Conservation (phyloP, 2,888 invertebrate genomes). For the Rhyacophila evoluta region DNA sequence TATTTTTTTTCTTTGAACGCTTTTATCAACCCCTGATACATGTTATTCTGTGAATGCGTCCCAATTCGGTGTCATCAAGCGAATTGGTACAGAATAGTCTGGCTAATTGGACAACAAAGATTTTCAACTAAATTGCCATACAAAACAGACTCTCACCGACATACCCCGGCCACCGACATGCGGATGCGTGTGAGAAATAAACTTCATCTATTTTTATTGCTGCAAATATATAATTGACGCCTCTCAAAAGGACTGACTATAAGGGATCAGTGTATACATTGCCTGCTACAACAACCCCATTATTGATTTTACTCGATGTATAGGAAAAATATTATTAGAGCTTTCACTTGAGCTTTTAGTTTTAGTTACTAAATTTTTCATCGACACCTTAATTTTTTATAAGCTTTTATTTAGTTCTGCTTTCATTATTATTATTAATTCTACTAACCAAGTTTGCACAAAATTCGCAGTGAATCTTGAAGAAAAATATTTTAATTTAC, state of each 20-base stretch:
- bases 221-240: constrained; percentile 49
- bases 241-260: constrained; percentile 32
- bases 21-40: constrained; percentile 30
- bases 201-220: constrained; percentile 43
- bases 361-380: no score
- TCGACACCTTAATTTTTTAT: no score
- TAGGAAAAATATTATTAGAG: no score
- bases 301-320: no score
- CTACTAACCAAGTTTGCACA: no score
- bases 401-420: no score
- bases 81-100: constrained; percentile 54
- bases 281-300: neutral
- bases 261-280: neutral
- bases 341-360: no score
- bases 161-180: neutral
- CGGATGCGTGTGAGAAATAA: constrained; percentile 45
- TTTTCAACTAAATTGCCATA: constrained; percentile 55
- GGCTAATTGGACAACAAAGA: constrained; percentile 54
- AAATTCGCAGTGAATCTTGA: no score
- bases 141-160: constrained; percentile 54
- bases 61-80: constrained; percentile 54
- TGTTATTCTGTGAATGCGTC: constrained; percentile 44
- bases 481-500: no score
- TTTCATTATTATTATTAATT: neutral
- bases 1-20: no score